A percentile compares a stretch with the other conserved stretches of the same genome.
Evolutionary conservation across 2,113 vertebrate genomes (phyloP).

Genomic region (Ahaetulla prasina): DNA sequence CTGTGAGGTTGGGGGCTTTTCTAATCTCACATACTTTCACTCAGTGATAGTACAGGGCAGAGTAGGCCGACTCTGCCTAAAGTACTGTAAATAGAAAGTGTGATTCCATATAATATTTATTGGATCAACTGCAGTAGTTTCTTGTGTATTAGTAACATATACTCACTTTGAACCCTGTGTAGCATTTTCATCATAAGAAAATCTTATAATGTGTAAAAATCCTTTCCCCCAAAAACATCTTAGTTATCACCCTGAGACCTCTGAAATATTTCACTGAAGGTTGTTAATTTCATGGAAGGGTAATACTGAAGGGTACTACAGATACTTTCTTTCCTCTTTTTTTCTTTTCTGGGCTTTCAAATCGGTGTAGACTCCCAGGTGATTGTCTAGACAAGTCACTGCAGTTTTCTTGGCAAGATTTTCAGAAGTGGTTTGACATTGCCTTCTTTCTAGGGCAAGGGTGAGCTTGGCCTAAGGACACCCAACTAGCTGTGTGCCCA

Average conservation of each 20-base stretch:
- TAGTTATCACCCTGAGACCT: neutral
- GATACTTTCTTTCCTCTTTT: neutral
- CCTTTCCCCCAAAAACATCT: neutral
- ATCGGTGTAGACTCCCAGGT: neutral
- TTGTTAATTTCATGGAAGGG: neutral
- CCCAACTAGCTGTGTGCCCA: neutral
- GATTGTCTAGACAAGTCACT: neutral
- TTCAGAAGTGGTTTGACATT: neutral
- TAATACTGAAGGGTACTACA: neutral
- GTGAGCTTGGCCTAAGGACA: neutral
- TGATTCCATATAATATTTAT: neutral
- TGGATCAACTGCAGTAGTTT: neutral
- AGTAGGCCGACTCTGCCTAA: neutral
- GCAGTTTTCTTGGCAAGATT: neutral
- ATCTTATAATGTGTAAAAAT: neutral
- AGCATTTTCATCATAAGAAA: neutral
- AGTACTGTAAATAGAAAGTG: neutral
- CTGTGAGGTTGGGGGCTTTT: neutral
- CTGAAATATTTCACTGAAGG: neutral
- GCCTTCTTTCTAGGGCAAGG: neutral
- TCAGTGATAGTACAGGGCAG: neutral
- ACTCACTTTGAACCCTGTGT: neutral
- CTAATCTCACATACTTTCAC: neutral
- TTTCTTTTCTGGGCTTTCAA: neutral
- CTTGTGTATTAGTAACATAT: neutral